Evolutionary conservation across 2,888 invertebrate species (phyloP), one percentile per base, ranked within the genome.

Genomic region (Cheilosia impressa): DNA sequence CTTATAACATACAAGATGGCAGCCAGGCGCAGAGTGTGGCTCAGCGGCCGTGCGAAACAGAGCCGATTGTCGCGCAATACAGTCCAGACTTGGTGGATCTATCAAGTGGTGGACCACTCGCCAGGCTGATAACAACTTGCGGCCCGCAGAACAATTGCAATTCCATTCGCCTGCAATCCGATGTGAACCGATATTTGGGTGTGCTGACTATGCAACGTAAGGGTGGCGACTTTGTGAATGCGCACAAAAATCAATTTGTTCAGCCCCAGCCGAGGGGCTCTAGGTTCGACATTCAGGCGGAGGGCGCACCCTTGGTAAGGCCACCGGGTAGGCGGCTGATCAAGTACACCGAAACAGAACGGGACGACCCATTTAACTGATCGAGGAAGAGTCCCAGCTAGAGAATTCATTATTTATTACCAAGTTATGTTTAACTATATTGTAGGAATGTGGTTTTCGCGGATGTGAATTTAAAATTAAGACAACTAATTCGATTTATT

Each of bases 21-120:
- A 38, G 38, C 3, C 38, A 13, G 13, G 58, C 1, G 7, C n/a
- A 47, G 1, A 75, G 55, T 2, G 66, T n/a, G 15, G 34, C 41
- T 2, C 60, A 71, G 10, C 53, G 43, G 19, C 38, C 41, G 0
- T 79, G 83, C 9, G 69, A 47, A 4, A 22, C 75, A 1, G 80
- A 80, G 19, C 80, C 84, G 9, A 80, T 84, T 34, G 38, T 80
- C 9, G 84, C 75, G 1, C 84, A 80, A 52, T 53, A 66, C n/a
- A 60, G 76, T 34, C 75, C 75, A 0, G 60, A 58, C 0, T 55
- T 80, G 22, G 69, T 71, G 5, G 53, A 66, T 27, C n/a, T 65
- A 1, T 27, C 69, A 4, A 52, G 38, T 9, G 75, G 75, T 7
- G 75, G 80, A 10, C 55, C 84, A 2, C 5, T 80, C 38, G 60